Conservation (phyloP, 2,113 vertebrate genomes). For the Bambusicola thoracicus region DNA sequence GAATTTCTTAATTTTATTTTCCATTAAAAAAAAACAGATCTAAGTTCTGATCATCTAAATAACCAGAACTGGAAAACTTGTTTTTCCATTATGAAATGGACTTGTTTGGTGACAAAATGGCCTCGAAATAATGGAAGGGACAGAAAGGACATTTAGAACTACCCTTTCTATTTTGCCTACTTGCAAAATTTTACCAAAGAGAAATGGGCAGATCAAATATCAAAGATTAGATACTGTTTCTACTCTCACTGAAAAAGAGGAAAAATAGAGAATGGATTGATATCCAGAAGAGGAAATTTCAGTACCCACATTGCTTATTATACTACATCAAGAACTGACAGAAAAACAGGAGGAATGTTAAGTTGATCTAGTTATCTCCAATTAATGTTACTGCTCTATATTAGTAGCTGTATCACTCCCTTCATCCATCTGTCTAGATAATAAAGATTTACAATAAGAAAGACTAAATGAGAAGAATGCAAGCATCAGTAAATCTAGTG, state of each 20-base stretch:
- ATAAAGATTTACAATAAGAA: constrained; percentile 12
- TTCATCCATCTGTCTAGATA: neutral
- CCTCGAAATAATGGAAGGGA: neutral
- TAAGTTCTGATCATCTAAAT: neutral
- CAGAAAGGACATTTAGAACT: neutral
- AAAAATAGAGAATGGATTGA: neutral
- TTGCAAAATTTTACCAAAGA: neutral
- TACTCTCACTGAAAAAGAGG: neutral
- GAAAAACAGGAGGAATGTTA: neutral
- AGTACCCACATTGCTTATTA: neutral
- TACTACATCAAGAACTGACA: neutral
- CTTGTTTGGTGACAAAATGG: neutral
- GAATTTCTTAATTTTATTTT: neutral
- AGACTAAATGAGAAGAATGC: constrained; percentile 12
- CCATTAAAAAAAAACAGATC: neutral
- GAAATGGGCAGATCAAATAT: neutral
- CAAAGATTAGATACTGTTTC: neutral
- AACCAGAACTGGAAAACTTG: neutral
- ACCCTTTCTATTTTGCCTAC: neutral
- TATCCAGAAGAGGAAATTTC: neutral
- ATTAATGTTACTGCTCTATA: neutral
- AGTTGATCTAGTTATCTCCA: neutral
- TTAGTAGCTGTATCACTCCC: neutral
- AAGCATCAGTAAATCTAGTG: neutral
- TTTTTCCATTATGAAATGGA: neutral